Base-by-base conservation (phyloP, 1,140 invertebrate genomes). In the Gryllus bimaculatus region DNA sequence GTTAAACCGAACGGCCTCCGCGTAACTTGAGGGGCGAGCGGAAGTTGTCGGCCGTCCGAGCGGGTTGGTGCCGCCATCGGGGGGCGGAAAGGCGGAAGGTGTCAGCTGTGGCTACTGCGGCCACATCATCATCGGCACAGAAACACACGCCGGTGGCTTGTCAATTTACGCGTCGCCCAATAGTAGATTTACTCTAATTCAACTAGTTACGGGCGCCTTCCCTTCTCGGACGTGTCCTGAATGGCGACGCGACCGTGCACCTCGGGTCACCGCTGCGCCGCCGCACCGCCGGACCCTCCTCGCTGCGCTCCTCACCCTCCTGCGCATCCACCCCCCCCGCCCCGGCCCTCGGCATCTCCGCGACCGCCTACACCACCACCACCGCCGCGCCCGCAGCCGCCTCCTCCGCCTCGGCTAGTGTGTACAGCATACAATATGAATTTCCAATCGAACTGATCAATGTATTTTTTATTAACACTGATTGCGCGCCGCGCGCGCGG, bases 151-250 rank as follows among this genome's bases (percentile, higher is more conserved):
- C 54, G 54, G 10, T 10, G 54, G 18, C 54, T 66, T 18, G 18
- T 18, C 54, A 66, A 66, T 66, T 66, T 66, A 18, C 10, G 10
- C 54, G 54, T 18, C 18, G 54, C 54, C 18, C 54, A 66, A 66
- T 66, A 66, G 54, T 10, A 66, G 54, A 66, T 66, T 66, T 66
- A 66, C 54, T 66, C 54, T 66, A 66, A 66, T 66, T 66, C 54
- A 66, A 66, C 54, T 66, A 13, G 54, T 66, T 66, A 66, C 7
- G 54, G 54, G 10, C 54, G 18, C 54, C 54, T 18, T 66, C 54
- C 54, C 10, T 66, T 7, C 54, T 10, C 18, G 54, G 54, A 66
- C 54, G 54, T 66, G 54, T 66, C 10, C 54, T 10, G 54, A 66
- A 66, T 66, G 54, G 54, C 18, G 54, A 18, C 18, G 54, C 18